These are phyloP conservation scores for Notothenia rossii DNA, from an alignment of 2,113 vertebrate genomes.

Conservation along the genomic window DNA sequence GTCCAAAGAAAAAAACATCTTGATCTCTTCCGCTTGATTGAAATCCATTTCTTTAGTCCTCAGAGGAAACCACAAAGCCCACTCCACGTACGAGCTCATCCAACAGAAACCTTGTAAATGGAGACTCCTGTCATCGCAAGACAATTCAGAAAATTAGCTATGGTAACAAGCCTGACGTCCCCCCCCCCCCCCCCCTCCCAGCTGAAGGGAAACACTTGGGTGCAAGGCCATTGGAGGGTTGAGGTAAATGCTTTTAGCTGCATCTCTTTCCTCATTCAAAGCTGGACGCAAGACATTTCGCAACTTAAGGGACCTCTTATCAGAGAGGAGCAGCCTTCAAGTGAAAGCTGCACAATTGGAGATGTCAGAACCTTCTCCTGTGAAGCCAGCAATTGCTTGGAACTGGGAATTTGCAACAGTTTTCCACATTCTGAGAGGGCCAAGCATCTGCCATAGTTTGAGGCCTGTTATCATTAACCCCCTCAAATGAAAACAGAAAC, in stretches of 20 bases:
- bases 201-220: slow-evolving; percentile 32
- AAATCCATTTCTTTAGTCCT: slow-evolving; percentile 48
- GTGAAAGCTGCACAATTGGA: slow-evolving; percentile 49
- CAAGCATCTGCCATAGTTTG: slow-evolving; percentile 71
- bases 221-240: background rate
- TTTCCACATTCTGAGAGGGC: slow-evolving; percentile 69
- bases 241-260: slow-evolving; percentile 40
- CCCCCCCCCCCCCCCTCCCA: slow-evolving; percentile 6
- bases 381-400: slow-evolving; percentile 58
- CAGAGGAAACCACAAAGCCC: slow-evolving; percentile 42
- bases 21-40: slow-evolving; percentile 46
- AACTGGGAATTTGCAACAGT: slow-evolving; percentile 62
- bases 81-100: slow-evolving; percentile 36
- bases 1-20: slow-evolving; percentile 10
- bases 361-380: slow-evolving; percentile 54
- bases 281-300: slow-evolving; percentile 46
- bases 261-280: slow-evolving; percentile 31
- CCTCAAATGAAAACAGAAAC: slow-evolving; percentile 67
- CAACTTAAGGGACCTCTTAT: slow-evolving; percentile 54
- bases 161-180: slow-evolving; percentile 44
- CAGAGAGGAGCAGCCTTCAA: slow-evolving; percentile 48
- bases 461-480: slow-evolving; percentile 72
- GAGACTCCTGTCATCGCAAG: slow-evolving; percentile 53
- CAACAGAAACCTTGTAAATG: slow-evolving; percentile 34
- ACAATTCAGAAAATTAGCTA: slow-evolving; percentile 58